Conservation (phyloP, 2,113 vertebrate species). For the Hypanus sabinus region DNA sequence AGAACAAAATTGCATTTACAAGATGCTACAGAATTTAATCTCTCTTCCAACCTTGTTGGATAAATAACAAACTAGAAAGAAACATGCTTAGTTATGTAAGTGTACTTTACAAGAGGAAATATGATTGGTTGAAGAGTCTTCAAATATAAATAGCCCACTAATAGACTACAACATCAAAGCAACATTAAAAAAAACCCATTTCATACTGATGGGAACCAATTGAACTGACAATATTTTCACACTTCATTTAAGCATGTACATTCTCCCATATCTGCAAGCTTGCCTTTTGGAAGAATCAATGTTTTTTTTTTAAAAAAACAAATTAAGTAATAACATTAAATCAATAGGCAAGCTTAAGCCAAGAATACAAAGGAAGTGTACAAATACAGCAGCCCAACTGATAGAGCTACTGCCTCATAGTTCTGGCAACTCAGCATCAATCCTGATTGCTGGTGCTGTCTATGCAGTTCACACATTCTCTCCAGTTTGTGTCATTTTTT, state of each 20-base stretch:
- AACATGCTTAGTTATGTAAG: background rate
- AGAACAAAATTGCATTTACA: too few species aligned
- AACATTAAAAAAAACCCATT: background rate
- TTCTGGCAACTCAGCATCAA: too few species aligned
- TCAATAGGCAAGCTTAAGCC: too few species aligned
- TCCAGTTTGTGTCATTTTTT: too few species aligned
- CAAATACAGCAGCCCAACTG: too few species aligned
- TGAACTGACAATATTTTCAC: background rate
- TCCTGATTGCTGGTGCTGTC: too few species aligned
- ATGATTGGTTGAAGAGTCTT: background rate
- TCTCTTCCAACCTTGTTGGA: background rate
- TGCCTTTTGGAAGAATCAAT: background rate
- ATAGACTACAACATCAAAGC: background rate
- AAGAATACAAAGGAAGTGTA: too few species aligned
- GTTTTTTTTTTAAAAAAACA: background rate
- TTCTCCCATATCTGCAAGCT: background rate
- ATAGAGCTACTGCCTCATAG: too few species aligned
- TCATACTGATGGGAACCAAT: background rate
- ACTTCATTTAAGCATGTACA: background rate
- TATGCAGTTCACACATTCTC: too few species aligned
- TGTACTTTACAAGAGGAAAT: background rate
- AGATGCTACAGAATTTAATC: too few species aligned
- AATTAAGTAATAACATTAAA: too few species aligned
- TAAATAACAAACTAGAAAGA: background rate
- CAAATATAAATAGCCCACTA: background rate